Conservation (phyloP, 2,888 invertebrate species). For the Dromius quadrimaculatus region DNA sequence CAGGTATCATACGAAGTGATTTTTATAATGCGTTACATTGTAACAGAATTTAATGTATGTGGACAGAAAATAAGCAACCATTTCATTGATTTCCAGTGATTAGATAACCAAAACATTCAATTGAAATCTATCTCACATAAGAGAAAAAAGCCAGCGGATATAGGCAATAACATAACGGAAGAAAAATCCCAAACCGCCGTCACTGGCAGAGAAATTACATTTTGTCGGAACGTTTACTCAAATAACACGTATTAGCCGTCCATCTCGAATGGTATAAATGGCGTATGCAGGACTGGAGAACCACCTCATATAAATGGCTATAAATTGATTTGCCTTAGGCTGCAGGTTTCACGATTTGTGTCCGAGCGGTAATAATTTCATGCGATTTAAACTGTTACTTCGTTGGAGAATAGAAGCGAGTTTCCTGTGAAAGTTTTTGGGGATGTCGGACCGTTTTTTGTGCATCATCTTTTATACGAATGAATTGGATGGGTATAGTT, state of each 20-base stretch:
- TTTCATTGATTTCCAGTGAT: conserved; percentile 5
- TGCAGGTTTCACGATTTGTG: conserved; percentile 50
- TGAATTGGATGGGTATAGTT: conserved; percentile 4
- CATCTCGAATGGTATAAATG: conserved; percentile 54
- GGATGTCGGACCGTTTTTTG: conserved; percentile 11
- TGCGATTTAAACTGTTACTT: conserved; percentile 3
- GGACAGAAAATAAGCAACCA: conserved; percentile 8
- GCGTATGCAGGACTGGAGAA: conserved; percentile 38
- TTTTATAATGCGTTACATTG: neutral
- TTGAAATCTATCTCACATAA: conserved; percentile 10
- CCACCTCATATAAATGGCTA: conserved; percentile 52
- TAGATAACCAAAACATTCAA: conserved; percentile 9
- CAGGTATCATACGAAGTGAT: conserved; percentile 7
- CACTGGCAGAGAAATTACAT: conserved; percentile 45
- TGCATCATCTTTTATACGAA: conserved; percentile 24
- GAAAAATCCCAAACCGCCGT: conserved; percentile 28
- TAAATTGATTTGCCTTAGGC: conserved; percentile 53
- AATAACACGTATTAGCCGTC: conserved; percentile 54
- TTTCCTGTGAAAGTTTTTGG: neutral
- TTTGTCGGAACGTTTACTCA: conserved; percentile 52
- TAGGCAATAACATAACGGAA: conserved; percentile 9
- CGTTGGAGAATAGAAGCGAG: conserved; percentile 6
- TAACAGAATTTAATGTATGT: neutral
- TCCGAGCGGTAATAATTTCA: conserved; percentile 7
- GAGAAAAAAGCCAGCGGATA: conserved; percentile 11